These are phyloP conservation scores for Timema podura DNA, from an alignment of 2,888 invertebrate genomes.

Conservation along the genomic window DNA sequence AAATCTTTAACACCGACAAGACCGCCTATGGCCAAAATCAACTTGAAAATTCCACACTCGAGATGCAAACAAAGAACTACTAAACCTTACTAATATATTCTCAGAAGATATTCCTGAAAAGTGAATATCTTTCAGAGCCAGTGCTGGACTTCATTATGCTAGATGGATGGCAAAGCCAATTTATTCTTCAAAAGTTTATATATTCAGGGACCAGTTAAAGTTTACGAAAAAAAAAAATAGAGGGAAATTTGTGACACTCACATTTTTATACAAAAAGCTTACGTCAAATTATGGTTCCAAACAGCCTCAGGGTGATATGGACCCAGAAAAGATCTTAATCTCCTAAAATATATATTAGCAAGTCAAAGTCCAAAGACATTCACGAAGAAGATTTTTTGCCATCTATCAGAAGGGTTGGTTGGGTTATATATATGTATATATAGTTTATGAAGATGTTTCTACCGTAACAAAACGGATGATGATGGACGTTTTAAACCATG, in stretches of 20 bases:
- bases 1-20: neutral
- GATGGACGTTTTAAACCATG: too few relatives aligned
- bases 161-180: conserved; percentile 10
- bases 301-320: too few relatives aligned
- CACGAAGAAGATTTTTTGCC: too few relatives aligned
- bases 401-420: too few relatives aligned
- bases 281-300: conserved; percentile 11
- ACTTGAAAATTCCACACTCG: neutral
- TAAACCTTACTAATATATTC: neutral
- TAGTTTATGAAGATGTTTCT: too few relatives aligned
- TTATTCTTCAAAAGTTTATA: conserved; percentile 9
- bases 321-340: too few relatives aligned
- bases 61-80: conserved; percentile 11
- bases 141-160: neutral
- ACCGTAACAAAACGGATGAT: too few relatives aligned
- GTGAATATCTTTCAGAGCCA: neutral
- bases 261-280: neutral
- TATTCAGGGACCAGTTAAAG: conserved; percentile 1
- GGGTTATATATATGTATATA: too few relatives aligned
- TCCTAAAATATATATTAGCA: too few relatives aligned
- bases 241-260: neutral
- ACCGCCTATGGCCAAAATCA: neutral
- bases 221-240: neutral
- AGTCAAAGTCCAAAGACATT: too few relatives aligned
- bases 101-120: neutral